phyloP scores from a whole-genome alignment of 2,797 vertebrate genomes.

The Trichosurus vulpecula region DNA sequence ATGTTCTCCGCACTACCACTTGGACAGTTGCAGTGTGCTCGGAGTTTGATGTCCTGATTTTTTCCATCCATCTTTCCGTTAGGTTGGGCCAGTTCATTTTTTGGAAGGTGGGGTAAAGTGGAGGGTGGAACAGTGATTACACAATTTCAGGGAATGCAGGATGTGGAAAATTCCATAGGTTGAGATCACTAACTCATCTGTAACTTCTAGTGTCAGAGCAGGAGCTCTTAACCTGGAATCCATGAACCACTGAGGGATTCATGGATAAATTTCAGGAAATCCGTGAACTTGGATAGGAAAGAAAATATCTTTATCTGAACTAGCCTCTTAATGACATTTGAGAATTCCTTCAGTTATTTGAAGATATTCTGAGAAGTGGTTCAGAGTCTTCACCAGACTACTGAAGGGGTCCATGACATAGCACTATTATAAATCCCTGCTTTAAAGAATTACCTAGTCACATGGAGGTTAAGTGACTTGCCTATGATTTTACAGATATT shows the following conservation, averaged over 20 bases:
- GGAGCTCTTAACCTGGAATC: not conserved
- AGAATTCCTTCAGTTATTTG: not conserved
- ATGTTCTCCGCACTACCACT: not conserved
- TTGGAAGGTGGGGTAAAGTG: not conserved
- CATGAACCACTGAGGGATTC: not conserved
- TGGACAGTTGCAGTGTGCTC: not conserved
- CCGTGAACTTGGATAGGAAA: not conserved
- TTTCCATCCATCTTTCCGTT: not conserved
- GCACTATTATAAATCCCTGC: not conserved
- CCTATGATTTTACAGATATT: not conserved
- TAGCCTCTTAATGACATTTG: not conserved
- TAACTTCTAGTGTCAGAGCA: not conserved
- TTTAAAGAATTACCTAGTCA: not conserved
- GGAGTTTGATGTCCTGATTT: not conserved
- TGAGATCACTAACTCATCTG: not conserved
- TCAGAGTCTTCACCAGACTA: not conserved
- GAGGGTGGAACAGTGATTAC: slow-evolving; percentile 8
- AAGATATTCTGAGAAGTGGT: not conserved
- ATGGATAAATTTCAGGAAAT: not conserved
- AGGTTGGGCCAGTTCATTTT: not conserved
- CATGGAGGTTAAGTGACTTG: not conserved
- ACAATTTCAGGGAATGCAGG: not conserved
- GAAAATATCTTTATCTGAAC: not conserved
- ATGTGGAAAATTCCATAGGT: not conserved
- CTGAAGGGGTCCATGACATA: not conserved